Evolutionary conservation across 35 echinoderm and acorn worm genomes (phyloP).

Genomic region (Apostichopus parvimensis): DNA sequence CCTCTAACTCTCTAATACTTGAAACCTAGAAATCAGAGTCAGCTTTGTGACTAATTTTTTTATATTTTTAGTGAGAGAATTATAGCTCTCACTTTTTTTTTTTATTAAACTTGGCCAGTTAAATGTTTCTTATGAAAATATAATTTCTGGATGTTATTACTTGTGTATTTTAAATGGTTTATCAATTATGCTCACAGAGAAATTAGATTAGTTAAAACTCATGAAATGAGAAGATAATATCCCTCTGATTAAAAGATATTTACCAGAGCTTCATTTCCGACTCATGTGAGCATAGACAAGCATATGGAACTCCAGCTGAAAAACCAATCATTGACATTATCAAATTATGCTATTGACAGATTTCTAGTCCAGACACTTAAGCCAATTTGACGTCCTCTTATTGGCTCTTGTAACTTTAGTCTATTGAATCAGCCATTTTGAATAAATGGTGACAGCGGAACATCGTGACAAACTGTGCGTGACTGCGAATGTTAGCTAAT

Average conservation of each 20-base stretch:
- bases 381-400: constrained; percentile 40
- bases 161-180: too few species aligned
- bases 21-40: too few species aligned
- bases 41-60: too few species aligned
- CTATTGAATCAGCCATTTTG: constrained; percentile 48
- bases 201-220: background rate
- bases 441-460: background rate
- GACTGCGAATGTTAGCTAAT: constrained; percentile 20
- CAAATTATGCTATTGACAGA: constrained; percentile 35
- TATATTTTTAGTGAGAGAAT: too few species aligned
- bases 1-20: too few species aligned
- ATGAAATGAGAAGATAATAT: background rate
- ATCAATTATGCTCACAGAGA: background rate
- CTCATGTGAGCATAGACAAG: too few species aligned
- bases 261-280: background rate
- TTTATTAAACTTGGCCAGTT: too few species aligned
- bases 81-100: too few species aligned
- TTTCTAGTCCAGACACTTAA: constrained; percentile 22
- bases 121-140: too few species aligned
- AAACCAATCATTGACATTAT: constrained; percentile 23
- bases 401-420: constrained; percentile 29
- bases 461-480: constrained; percentile 11
- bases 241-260: background rate
- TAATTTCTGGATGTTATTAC: too few species aligned
- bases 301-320: background rate